Conservation (phyloP, 2,888 invertebrate genomes). For the Nemoura dubitans region DNA sequence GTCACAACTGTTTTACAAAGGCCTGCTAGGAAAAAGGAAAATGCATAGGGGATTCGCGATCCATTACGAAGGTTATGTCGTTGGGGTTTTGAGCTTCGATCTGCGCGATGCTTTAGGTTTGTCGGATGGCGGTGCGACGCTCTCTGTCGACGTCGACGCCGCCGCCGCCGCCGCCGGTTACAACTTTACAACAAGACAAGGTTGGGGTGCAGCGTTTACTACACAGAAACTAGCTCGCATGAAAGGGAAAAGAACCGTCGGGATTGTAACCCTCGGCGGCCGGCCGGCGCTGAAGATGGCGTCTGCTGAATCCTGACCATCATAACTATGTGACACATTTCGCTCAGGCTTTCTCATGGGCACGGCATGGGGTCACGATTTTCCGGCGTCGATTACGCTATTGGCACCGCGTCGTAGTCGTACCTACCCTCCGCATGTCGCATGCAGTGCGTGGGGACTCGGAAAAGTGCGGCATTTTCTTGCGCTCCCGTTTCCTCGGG, state of each 20-base stretch:
- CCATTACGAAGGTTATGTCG: background rate
- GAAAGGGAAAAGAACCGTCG: conserved; percentile 28
- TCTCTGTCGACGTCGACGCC: background rate
- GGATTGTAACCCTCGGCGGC: background rate
- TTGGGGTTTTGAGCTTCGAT: background rate
- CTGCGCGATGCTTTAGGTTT: background rate
- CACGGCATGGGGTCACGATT: background rate
- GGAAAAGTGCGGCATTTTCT: background rate
- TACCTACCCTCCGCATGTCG: background rate
- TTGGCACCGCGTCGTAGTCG: background rate
- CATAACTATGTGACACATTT: background rate
- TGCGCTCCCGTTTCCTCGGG: background rate
- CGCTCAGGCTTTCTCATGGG: background rate
- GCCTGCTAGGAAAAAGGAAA: background rate
- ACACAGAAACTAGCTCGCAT: conserved; percentile 14
- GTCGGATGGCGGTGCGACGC: background rate
- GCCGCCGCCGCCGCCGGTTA: conserved; percentile 13
- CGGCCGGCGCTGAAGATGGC: background rate
- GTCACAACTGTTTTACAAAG: conserved; percentile 20
- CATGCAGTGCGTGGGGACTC: background rate
- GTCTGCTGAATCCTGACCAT: background rate
- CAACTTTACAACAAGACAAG: conserved; percentile 1
- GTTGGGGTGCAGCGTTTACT: background rate
- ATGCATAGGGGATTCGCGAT: background rate
- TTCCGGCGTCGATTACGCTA: background rate